A percentile compares a stretch with the other conserved stretches of the same genome.
These are phyloP conservation scores for Acanthornis magna DNA, from an alignment of 2,797 vertebrate species.

Conservation along the genomic window DNA sequence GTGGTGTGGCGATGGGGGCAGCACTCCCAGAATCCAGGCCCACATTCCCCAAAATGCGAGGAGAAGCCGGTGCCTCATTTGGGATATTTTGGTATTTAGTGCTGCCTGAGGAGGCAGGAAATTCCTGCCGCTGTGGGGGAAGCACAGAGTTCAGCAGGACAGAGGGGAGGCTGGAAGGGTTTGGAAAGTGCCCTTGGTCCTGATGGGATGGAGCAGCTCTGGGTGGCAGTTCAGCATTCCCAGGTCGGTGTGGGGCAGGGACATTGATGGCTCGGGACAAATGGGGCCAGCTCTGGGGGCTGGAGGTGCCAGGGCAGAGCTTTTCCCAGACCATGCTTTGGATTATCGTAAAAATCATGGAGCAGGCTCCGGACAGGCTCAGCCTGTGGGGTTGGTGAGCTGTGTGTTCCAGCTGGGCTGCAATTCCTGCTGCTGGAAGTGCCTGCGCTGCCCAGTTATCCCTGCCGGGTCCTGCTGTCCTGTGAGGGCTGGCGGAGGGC, in stretches of 20 bases:
- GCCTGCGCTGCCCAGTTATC: not conserved
- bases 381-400: not conserved
- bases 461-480: not conserved
- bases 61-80: not conserved
- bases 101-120: slow-evolving; percentile 30
- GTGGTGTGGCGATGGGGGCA: rapidly evolving
- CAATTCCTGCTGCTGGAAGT: not conserved
- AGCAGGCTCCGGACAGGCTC: not conserved
- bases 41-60: not conserved
- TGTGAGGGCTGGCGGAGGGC: not conserved
- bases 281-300: not conserved
- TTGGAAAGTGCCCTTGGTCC: not conserved
- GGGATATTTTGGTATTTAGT: not conserved
- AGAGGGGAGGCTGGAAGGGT: not conserved
- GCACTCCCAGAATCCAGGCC: not conserved
- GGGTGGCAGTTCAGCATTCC: not conserved
- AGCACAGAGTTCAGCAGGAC: not conserved
- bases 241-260: not conserved
- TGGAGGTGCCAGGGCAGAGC: not conserved
- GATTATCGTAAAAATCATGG: not conserved
- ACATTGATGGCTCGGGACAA: rapidly evolving
- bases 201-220: not conserved
- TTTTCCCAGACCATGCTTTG: not conserved
- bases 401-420: not conserved
- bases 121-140: slow-evolving; percentile 23